Evolutionary conservation across 2,797 vertebrate genomes (phyloP), one percentile per base, ranked within the genome.

Genomic region (Chanos chanos): DNA sequence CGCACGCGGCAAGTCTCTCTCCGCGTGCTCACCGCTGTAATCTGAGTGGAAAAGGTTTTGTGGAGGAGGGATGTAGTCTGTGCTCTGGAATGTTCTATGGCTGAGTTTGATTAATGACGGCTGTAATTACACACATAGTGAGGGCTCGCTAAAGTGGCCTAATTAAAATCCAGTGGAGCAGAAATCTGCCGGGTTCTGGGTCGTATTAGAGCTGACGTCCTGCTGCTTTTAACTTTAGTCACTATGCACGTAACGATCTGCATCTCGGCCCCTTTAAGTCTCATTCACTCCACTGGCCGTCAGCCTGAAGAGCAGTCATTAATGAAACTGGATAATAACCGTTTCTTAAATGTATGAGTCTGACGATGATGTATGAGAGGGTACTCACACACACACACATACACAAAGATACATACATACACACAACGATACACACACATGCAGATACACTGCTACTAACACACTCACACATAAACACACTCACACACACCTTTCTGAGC

Each of bases 41-140:
- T n/a, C n/a, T n/a, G n/a, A n/a, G n/a, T n/a, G n/a, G n/a, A n/a
- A n/a, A n/a, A n/a, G n/a, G n/a, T n/a, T n/a, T n/a, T n/a, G n/a
- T n/a, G n/a, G n/a, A n/a, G n/a, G n/a, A n/a, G n/a, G n/a, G n/a
- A n/a, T n/a, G n/a, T n/a, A n/a, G n/a, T n/a, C n/a, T n/a, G n/a
- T n/a, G n/a, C n/a, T n/a, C n/a, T n/a, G n/a, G n/a, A n/a, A n/a
- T n/a, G n/a, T n/a, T n/a, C n/a, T n/a, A n/a, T n/a, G 68, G 72
- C 74, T 73, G 69, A 48, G 33, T 68, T 53, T 66, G 79, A 76
- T 83, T 77, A 83, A 79, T 75, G 78, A 72, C 59, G 54, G 75
- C 52, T 62, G 80, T 79, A 81, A 85, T 79, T 79, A 73, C 69
- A 64, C 81, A 66, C 56, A 43, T 57, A 68, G 71, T 74, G 82